These are phyloP conservation scores for Ictidomys tridecemlineatus DNA, from an alignment of 2,113 vertebrate species.

Conservation along the genomic window DNA sequence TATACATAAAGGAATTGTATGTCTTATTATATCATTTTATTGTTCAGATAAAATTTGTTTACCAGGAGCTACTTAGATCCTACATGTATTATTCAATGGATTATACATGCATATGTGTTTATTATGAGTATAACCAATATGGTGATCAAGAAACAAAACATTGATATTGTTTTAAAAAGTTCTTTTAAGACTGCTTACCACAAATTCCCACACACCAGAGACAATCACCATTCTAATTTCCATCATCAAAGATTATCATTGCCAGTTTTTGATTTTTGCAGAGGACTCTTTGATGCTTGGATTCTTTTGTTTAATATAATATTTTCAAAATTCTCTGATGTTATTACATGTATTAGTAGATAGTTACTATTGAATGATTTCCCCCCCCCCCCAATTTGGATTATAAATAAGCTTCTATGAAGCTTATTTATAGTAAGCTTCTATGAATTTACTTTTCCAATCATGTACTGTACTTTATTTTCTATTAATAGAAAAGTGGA, in stretches of 20 bases:
- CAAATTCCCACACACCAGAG: not conserved
- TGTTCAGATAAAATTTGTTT: not conserved
- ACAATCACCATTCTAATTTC: not conserved
- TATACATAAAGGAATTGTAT: not conserved
- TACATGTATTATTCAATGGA: not conserved
- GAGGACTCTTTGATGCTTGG: not conserved
- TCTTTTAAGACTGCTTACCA: not conserved
- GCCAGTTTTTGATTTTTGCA: conserved; percentile 8
- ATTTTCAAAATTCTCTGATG: conserved; percentile 26
- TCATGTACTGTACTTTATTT: not conserved
- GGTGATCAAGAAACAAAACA: not conserved
- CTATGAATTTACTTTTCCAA: not conserved
- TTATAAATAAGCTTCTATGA: not conserved
- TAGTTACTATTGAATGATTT: not conserved
- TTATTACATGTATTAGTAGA: not conserved
- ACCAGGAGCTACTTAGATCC: not conserved
- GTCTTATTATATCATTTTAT: conserved; percentile 36
- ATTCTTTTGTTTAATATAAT: conserved; percentile 22
- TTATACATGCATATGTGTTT: not conserved
- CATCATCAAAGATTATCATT: not conserved
- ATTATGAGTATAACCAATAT: not conserved
- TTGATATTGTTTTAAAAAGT: not conserved
- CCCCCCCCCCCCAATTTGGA: not conserved
- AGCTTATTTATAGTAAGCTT: too few relatives aligned
- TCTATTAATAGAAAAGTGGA: not conserved